phyloP scores from a whole-genome alignment of 2,113 vertebrate species.

The Peromyscus leucopus region DNA sequence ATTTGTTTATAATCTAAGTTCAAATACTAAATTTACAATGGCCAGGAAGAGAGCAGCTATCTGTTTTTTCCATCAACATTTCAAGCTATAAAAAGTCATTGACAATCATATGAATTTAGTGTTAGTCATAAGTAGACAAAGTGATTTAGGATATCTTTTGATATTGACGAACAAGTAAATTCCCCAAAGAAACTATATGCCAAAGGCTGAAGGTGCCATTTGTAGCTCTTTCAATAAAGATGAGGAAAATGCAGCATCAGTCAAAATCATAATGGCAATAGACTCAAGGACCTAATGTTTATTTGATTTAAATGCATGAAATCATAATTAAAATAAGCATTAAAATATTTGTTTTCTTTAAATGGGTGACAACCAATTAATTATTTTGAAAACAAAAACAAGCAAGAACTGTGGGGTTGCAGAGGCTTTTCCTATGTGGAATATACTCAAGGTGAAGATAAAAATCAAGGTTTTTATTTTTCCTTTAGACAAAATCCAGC shows the following conservation, averaged over 20 bases:
- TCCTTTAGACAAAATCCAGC: not conserved
- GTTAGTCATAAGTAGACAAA: not conserved
- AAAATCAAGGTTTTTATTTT: not conserved
- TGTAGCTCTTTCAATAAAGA: not conserved
- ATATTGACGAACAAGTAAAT: not conserved
- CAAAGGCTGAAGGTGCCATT: not conserved
- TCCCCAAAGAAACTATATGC: not conserved
- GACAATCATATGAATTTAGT: not conserved
- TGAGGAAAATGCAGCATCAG: not conserved
- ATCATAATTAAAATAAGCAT: not conserved
- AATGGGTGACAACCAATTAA: not conserved
- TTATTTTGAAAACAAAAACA: conserved; percentile 30
- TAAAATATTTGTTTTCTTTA: not conserved
- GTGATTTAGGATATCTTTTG: not conserved
- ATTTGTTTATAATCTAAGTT: not conserved
- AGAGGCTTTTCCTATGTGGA: not conserved
- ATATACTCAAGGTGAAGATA: not conserved
- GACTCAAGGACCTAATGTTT: not conserved
- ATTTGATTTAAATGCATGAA: not conserved
- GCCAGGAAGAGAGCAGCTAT: not conserved
- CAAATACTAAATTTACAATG: not conserved
- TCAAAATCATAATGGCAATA: not conserved
- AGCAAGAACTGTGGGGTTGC: not conserved
- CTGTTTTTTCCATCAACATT: not conserved
- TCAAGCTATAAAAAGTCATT: not conserved